Evolutionary conservation across 1,140 invertebrate species (phyloP), one percentile per base, ranked within the genome.

Genomic region (Drosophila micromelanica): DNA sequence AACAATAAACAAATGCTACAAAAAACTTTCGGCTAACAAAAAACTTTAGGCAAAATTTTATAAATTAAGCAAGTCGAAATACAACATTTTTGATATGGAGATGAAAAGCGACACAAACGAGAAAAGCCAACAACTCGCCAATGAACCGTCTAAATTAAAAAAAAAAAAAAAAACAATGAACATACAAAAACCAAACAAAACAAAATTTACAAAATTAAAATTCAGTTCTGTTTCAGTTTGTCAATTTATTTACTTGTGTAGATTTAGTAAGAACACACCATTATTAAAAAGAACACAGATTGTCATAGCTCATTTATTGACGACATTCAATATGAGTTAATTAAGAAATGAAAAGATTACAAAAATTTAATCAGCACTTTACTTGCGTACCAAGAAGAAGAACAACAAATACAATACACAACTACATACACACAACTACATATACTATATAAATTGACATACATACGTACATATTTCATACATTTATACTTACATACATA

Each of bases 21-120:
- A 80, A 67, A 80, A 70, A 89, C 82, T 78, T 86, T 86, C 87
- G 78, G 81, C 82, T 64, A 82, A 75, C 69, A 59, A 45, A 59
- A 90, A 89, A 75, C 71, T 85, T 91, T 91, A 90, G 89, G 87
- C 82, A 78, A 91, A 91, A 90, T 90, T 90, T 84, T 80, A 70
- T 71, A 76, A 80, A 78, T 74, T 73, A 77, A 78, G 72, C 55
- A 70, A 80, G 84, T 75, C 75, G 43, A 91, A 86, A 90, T 91
- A 89, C 77, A 70, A 54, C 68, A 80, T 69, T 60, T 70, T 61
- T 56, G 12, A 70, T 48, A 38, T 51, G 35, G 46, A 60, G 13
- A 49, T 49, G 32, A 51, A 40, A 62, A 23, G 38, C 56, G 9
- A 12, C 42, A 51, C 46, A 54, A 63, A 23, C 38, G 56, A 15